Base-by-base conservation (phyloP, 2,797 vertebrate species). In the Loriculus beryllinus region DNA sequence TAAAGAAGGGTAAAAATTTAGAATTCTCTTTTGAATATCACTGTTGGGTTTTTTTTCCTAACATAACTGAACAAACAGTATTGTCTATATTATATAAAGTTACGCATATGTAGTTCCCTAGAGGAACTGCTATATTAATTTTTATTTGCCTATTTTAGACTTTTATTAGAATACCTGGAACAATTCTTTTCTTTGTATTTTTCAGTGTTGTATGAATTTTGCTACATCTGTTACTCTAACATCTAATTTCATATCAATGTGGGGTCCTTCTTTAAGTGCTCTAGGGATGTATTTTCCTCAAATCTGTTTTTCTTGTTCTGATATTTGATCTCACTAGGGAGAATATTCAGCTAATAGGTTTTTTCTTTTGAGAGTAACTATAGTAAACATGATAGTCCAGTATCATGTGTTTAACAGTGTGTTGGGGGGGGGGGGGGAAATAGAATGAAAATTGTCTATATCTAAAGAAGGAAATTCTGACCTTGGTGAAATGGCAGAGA, bases 361-460 rank as follows among this genome's bases (percentile, higher is more conserved):
- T 29, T 9, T 40, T 47, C 28, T 31, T 10, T 15, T 20, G 52
- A 54, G n/a, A 22, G n/a, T 35, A 54, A 23, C 25, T 57, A 5
- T n/a, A 76, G 7, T 56, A 56, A 75, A 25, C 67, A 19, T 45
- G 22, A 33, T 57, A 64, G 14, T 92, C 20, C n/a, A 74, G 52
- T 49, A 28, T 52, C 8, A 72, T 0, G 0, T 31, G 12, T 65
- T 63, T 69, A 59, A 47, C 3, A 35, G 23, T 45, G 7, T 5
- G 21, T 47, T 47, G 39, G 39, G 39, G 39, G 39, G 29, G 28
- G 16, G 6, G n/a, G 14, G 18, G 3, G 25, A n/a, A 74, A 35
- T 29, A n/a, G 33, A 77, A 45, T 26, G 10, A 79, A 59, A 88
- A 82, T 48, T 64, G 25, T 9, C 3, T 85, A 1, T 47, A 15